Conservation (phyloP, 2,888 invertebrate genomes). For the Laothoe populi region DNA sequence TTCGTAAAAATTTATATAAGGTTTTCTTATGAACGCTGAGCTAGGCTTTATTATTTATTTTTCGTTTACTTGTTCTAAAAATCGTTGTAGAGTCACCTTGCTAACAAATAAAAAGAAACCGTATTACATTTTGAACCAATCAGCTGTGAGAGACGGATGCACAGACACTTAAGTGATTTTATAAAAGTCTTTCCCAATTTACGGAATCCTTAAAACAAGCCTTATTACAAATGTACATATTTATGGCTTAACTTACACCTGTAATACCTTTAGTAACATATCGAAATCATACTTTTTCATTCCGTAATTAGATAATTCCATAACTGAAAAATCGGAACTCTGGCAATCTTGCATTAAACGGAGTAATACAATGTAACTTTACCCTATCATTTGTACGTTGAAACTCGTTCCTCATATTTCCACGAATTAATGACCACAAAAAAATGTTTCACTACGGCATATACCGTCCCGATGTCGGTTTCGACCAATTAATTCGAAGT, state of each 20-base stretch:
- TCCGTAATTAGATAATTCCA: not conserved
- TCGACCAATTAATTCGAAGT: slow-evolving; percentile 68
- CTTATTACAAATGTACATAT: not conserved
- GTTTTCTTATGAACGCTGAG: too few relatives aligned
- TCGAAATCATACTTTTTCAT: not conserved
- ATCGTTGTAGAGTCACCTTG: too few relatives aligned
- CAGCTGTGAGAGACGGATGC: too few relatives aligned
- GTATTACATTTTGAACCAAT: too few relatives aligned
- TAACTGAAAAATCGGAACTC: not conserved
- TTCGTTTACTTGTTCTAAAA: too few relatives aligned
- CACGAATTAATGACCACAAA: slow-evolving; percentile 37
- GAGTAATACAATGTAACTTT: slow-evolving; percentile 10
- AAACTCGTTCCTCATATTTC: slow-evolving; percentile 5
- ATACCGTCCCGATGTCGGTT: slow-evolving; percentile 52
- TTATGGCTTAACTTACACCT: not conserved
- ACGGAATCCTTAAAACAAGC: not conserved
- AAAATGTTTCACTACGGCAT: slow-evolving; percentile 23
- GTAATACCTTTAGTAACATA: not conserved
- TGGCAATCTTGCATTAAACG: not conserved
- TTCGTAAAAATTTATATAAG: too few relatives aligned
- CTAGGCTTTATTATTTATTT: too few relatives aligned
- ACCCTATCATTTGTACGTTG: slow-evolving; percentile 18
- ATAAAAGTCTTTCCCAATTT: too few relatives aligned
- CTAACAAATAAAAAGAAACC: too few relatives aligned
- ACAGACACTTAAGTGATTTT: too few relatives aligned